phyloP scores from a whole-genome alignment of 2,797 vertebrate genomes.

The Ambastaia sidthimunki region DNA sequence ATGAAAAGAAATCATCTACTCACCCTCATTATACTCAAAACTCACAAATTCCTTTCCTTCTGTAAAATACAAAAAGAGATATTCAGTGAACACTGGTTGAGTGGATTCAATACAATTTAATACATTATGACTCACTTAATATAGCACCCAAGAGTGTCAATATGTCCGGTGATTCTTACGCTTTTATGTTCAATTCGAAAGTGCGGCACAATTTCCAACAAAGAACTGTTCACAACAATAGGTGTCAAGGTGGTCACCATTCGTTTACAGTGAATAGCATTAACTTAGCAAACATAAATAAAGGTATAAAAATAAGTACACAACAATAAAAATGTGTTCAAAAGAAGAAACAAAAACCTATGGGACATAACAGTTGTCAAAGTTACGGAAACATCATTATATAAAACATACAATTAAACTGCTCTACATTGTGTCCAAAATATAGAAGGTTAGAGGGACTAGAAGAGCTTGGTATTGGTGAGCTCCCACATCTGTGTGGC shows the following conservation, averaged over 20 bases:
- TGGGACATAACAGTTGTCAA: not conserved
- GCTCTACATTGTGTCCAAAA: not conserved
- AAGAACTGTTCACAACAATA: not conserved
- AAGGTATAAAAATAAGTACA: not conserved
- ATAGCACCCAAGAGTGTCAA: not conserved
- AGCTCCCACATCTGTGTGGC: constrained; percentile 72
- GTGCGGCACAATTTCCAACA: not conserved
- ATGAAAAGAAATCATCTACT: not conserved
- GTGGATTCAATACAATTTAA: not conserved
- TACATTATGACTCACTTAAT: not conserved
- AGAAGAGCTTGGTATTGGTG: constrained; percentile 63
- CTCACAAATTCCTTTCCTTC: not conserved
- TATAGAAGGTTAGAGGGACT: constrained; percentile 39
- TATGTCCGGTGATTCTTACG: not conserved
- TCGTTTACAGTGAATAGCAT: not conserved
- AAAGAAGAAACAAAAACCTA: not conserved
- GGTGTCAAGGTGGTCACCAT: not conserved
- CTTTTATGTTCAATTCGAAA: not conserved
- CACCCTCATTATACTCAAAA: not conserved
- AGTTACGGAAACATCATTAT: too few relatives aligned
- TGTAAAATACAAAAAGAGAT: not conserved
- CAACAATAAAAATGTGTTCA: not conserved
- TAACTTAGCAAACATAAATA: not conserved
- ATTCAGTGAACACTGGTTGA: too few relatives aligned
- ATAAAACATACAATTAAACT: not conserved